Base-by-base conservation (phyloP, 1,140 invertebrate species). In the Uloborus diversus region DNA sequence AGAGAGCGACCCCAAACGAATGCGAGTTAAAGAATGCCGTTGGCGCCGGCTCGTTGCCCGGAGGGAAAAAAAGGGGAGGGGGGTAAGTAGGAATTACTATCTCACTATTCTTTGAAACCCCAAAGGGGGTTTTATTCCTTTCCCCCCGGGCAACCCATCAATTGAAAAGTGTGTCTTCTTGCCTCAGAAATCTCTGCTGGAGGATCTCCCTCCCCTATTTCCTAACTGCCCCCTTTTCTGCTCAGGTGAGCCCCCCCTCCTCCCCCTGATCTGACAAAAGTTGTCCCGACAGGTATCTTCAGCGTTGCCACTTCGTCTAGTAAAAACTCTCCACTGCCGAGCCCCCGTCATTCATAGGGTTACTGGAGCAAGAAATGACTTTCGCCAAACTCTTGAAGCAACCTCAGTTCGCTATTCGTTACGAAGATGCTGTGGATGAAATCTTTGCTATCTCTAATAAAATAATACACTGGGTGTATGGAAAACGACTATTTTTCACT, bases 231-330 rank as follows among this genome's bases (percentile, higher is more conserved):
- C 56, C 53, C 51, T 33, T 14, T 14, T 27, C n/a, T 42, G 37
- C 37, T 42, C 27, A 73, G 69, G 53, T 25, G 33, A 53, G 20
- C 5, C 2, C 42, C 57, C 27, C 64, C 64, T 42, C 33, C 17
- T 27, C 53, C 69, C 57, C 25, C 32, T 30, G 56, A 42, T 75
- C 68, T 57, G 73, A 66, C 73, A 78, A 78, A 66, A 78, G 73
- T 78, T 65, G 73, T 66, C 62, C 30, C 47, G 73, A 65, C 73
- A 78, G 73, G 73, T 78, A 78, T 66, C 73, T 78, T 51, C 73
- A 62, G 73, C 62, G 73, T 78, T 78, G 73, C 73, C 73, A 78
- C 51, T 62, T 78, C 73, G 61, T 66, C 35, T 56, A 78, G 62
- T 42, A 56, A 61, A 66, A 78, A 70, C 49, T 49, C 35, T 51